Conservation (phyloP, 2,113 vertebrate genomes). For the Notothenia coriiceps region DNA sequence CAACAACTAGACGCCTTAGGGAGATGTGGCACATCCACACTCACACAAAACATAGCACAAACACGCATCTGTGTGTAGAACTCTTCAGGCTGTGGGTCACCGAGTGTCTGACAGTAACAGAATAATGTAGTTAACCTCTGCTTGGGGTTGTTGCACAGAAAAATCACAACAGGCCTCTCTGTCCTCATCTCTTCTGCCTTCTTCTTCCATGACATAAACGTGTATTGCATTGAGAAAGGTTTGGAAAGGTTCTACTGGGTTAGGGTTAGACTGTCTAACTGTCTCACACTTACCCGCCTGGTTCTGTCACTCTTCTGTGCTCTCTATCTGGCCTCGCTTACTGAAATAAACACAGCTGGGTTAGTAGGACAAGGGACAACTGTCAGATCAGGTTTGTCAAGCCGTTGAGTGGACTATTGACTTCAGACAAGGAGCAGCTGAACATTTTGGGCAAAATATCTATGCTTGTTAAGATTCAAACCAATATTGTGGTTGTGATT, state of each 20-base stretch:
- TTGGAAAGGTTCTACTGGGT: not conserved
- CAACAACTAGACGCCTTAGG: slow-evolving; percentile 28
- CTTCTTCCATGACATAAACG: slow-evolving; percentile 8
- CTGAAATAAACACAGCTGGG: too few relatives aligned
- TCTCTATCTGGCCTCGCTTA: not conserved
- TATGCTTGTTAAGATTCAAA: not conserved
- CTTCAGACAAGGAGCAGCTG: not conserved
- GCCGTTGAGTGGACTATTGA: not conserved
- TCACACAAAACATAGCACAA: slow-evolving; percentile 9
- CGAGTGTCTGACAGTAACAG: slow-evolving; percentile 42
- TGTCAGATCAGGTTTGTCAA: not conserved
- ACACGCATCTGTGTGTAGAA: slow-evolving; percentile 27
- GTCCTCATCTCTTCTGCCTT: slow-evolving; percentile 1
- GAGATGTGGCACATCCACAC: slow-evolving; percentile 30
- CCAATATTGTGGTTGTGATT: not conserved
- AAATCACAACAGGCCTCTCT: slow-evolving; percentile 10
- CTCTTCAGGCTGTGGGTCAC: slow-evolving; percentile 64
- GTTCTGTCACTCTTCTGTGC: not conserved
- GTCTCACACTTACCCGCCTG: not conserved
- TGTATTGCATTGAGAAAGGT: not conserved
- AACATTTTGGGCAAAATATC: not conserved
- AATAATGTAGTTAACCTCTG: slow-evolving; percentile 56
- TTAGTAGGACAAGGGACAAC: not conserved
- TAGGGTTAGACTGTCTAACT: not conserved
- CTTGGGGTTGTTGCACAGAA: slow-evolving; percentile 31